Base-by-base conservation (phyloP, 2,797 vertebrate genomes). In the Mionectes olivaceus region DNA sequence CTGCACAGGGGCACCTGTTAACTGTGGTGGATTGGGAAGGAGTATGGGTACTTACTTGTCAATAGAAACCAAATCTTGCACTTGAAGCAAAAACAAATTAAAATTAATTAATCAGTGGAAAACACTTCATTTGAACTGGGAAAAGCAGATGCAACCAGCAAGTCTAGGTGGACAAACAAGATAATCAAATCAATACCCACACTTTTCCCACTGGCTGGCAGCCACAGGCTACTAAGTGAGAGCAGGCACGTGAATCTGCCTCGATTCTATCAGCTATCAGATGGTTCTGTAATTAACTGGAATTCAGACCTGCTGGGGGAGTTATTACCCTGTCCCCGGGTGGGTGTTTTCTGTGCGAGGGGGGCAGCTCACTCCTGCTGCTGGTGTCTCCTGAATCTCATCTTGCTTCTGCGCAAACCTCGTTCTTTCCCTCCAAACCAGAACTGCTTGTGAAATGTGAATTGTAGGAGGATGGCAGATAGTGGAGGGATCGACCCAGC, bases 61-160 rank as follows among this genome's bases (percentile, higher is more conserved):
- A 95, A 92, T 95, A 95, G 94, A 90, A 94, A 91, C 2, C 79
- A 94, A 96, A 96, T 94, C 82, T 93, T 90, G 49, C 81, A 46
- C 84, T 96, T 87, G 71, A 96, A 96, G 77, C 3, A 25, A 96
- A 97, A 97, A 97, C 94, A 97, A 96, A 97, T 95, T 97, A 95
- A 94, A 97, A 96, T 90, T 94, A 96, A 96, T 96, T 89, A 93
- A 96, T 94, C 77, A 91, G 95, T 96, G 80, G 86, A 93, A 92
- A 90, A 81, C 65, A 96, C 83, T 95, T 97, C 89, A 96, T 97
- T 96, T 97, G 95, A 90, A 86, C 89, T 73, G 76, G 94, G 92
- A 76, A 90, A 94, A 91, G 75, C 94, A 94, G 86, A 84, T 87
- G 92, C 94, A 97, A 85, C 89, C 79, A 90, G 92, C 78, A 96